Conservation (phyloP, 2,888 invertebrate species). For the Orthonevra nobilis region DNA sequence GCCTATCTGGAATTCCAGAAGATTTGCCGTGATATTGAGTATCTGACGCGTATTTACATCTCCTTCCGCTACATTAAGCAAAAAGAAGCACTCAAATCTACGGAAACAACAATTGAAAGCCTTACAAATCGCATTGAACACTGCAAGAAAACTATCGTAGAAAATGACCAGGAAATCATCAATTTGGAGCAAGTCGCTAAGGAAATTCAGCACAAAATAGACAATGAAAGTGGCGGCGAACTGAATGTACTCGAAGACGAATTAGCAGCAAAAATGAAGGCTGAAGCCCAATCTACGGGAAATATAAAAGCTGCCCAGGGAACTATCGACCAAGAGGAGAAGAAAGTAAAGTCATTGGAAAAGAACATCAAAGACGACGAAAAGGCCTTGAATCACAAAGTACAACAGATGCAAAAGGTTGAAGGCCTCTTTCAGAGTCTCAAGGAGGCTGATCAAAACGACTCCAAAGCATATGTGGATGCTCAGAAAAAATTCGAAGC, state of each 20-base stretch:
- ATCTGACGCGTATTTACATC: constrained; percentile 85
- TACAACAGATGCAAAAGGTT: constrained; percentile 83
- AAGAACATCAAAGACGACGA: constrained; percentile 86
- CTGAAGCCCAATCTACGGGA: constrained; percentile 85
- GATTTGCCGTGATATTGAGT: constrained; percentile 90
- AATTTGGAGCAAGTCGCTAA: constrained; percentile 83
- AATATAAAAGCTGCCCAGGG: constrained; percentile 85
- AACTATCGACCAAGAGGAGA: constrained; percentile 85
- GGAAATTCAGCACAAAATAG: constrained; percentile 84
- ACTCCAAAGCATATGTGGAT: constrained; percentile 84
- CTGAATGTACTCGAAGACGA: constrained; percentile 84
- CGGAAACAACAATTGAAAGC: constrained; percentile 81
- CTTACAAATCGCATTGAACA: constrained; percentile 82
- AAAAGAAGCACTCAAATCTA: constrained; percentile 81
- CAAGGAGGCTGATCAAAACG: constrained; percentile 84
- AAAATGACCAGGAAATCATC: constrained; percentile 82
- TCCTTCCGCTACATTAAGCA: constrained; percentile 80
- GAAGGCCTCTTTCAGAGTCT: constrained; percentile 85
- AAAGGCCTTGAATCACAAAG: constrained; percentile 82
- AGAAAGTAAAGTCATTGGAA: constrained; percentile 85
- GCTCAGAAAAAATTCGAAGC: constrained; percentile 92
- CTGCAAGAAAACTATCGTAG: constrained; percentile 82
- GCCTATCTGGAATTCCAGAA: constrained; percentile 94
- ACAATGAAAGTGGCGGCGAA: constrained; percentile 85
- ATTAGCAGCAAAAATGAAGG: constrained; percentile 84